phyloP scores from a whole-genome alignment of 2,113 vertebrate species.

The Oncorhynchus mykiss region DNA sequence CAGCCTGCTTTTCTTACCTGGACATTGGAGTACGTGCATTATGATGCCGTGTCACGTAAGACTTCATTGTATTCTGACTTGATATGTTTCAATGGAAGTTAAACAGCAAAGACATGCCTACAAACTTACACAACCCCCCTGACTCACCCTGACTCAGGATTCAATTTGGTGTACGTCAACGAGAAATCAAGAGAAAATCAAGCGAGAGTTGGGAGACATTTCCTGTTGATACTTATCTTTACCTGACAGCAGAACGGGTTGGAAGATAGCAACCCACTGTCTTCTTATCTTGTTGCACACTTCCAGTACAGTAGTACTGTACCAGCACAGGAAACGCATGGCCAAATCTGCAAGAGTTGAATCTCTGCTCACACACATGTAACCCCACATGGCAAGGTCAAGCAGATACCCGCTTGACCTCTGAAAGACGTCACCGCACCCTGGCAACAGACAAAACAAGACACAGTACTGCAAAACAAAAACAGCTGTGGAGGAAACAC shows the following conservation, averaged over 20 bases:
- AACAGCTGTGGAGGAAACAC: slow-evolving; percentile 44
- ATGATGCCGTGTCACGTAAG: too few species aligned
- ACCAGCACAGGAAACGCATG: background rate
- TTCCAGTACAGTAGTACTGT: background rate
- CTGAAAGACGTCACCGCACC: slow-evolving; percentile 23
- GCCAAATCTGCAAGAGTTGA: background rate
- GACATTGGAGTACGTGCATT: background rate
- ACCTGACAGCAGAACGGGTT: background rate
- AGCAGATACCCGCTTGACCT: slow-evolving; percentile 19
- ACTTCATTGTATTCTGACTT: too few species aligned
- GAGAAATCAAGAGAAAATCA: background rate
- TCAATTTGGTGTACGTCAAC: background rate
- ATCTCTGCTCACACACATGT: background rate
- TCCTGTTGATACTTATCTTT: slow-evolving; percentile 5
- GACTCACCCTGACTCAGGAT: background rate
- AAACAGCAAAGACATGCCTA: background rate
- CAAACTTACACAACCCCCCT: too few species aligned
- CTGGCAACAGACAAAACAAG: slow-evolving; percentile 45
- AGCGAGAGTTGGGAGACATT: background rate
- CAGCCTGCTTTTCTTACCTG: background rate
- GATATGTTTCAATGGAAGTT: background rate
- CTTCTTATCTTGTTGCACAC: background rate
- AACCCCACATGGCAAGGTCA: background rate
- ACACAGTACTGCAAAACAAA: slow-evolving; percentile 33
- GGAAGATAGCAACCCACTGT: too few species aligned